Base-by-base conservation (phyloP, 2,888 invertebrate species). In the Drosophila phalerata region DNA sequence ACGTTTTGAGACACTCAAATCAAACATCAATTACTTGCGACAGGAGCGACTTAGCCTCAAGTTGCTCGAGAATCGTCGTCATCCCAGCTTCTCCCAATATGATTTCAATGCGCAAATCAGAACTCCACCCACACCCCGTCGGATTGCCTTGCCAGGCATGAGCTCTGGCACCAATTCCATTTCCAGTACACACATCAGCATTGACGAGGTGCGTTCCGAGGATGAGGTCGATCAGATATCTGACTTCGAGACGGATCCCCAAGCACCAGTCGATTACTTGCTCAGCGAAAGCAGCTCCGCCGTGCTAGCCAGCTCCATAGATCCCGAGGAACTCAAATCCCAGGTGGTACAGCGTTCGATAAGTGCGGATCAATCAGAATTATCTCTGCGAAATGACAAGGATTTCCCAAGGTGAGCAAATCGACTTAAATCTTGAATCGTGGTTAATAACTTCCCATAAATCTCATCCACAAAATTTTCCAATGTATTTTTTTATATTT, bases 191-290 rank as follows among this genome's bases (percentile, higher is more conserved):
- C 60, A 65, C 10, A 64, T 66, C 4, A 91, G 90, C 71, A 91
- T 91, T 9, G 81, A 88, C 57, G 92, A 92, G 66, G 90, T 88
- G 63, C 91, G 88, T 11, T 92, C 92, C 5, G 92, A 92, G 62
- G 92, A 92, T 73, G 92, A 92, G 52, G 90, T 91, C 9, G 92
- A 92, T 38, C 89, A 88, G 57, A 85, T 90, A 38, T 81, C 82
- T 0, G 91, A 91, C 45, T 90, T 85, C 57, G 80, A 80, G 17
- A 49, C 62, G 3, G 74, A 66, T 28, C 43, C 75, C 8, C 38
- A 37, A 6, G 43, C 49, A 0, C 38, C 48, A 1, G 76, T 61
- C 25, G 89, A 89, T 0, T 81, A 85, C 6, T 80, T 73, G 52
- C 74, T 87, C 19, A 79, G 75, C 19, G 89, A 89, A 19, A 89